Percentiles rank a stretch among this genome's conserved stretches.
These are phyloP conservation scores for Lagenorhynchus albirostris DNA, from an alignment of 2,113 vertebrate genomes.

Conservation along the genomic window DNA sequence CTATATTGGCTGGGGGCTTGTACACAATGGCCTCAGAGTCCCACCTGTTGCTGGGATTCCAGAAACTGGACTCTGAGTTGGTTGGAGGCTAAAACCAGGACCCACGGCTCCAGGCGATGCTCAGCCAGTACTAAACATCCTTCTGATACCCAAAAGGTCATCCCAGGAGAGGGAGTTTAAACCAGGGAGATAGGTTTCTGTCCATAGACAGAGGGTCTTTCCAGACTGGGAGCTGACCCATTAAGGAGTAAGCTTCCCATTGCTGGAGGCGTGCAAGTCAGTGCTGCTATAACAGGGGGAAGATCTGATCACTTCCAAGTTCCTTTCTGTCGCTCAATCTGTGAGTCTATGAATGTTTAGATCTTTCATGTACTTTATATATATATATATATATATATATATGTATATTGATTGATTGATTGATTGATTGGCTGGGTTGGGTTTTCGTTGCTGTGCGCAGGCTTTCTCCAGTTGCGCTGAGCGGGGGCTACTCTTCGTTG, in stretches of 20 bases:
- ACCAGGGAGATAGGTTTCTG: neutral
- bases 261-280: neutral
- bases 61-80: neutral
- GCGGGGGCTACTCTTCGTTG: too few species aligned
- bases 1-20: neutral
- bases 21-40: neutral
- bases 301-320: neutral
- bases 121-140: neutral
- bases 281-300: neutral
- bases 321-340: neutral
- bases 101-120: too few species aligned
- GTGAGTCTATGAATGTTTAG: neutral
- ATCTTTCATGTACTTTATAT: neutral
- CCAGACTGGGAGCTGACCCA: neutral
- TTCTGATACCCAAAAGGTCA: neutral
- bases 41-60: neutral
- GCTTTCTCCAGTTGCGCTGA: too few species aligned
- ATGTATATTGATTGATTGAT: too few species aligned
- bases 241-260: neutral
- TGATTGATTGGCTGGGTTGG: too few species aligned
- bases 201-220: neutral
- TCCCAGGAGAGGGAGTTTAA: neutral
- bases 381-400: too few species aligned
- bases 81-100: neutral
- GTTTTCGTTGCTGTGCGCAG: too few species aligned